Evolutionary conservation across 2,113 vertebrate species (phyloP).

Genomic region (Rhadina sibilatrix): DNA sequence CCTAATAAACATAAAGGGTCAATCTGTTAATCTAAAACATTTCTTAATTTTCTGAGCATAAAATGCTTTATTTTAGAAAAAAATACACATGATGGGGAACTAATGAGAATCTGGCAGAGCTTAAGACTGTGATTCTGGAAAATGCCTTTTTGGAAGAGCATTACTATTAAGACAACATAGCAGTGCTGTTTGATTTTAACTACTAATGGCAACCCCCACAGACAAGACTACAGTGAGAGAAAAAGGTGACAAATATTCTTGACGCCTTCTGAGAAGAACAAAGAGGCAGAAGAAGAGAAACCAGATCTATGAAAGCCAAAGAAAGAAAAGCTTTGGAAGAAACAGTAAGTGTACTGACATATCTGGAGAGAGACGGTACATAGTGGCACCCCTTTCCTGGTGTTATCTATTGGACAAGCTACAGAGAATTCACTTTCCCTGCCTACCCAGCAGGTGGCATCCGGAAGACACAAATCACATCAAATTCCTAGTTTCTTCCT

Average conservation of each 20-base stretch:
- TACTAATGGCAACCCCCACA: background rate
- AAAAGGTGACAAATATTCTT: background rate
- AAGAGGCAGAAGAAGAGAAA: background rate
- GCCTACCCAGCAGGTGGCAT: background rate
- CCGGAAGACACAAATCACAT: background rate
- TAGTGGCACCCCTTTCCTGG: accelerated
- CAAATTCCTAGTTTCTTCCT: background rate
- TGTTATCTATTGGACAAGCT: accelerated
- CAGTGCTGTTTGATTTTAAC: background rate
- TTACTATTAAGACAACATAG: background rate
- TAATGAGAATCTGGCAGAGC: accelerated
- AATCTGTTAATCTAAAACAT: background rate
- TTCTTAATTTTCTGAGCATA: background rate
- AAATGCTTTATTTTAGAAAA: background rate
- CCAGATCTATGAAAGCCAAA: background rate
- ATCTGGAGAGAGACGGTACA: background rate
- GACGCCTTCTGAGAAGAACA: background rate
- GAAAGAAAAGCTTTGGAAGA: background rate
- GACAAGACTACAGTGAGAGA: background rate
- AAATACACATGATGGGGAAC: background rate
- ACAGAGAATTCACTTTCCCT: background rate
- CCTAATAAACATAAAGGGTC: background rate
- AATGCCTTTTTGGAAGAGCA: background rate
- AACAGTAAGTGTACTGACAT: background rate
- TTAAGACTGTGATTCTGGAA: background rate